Conservation (phyloP, 64 coral and sea anemone species). For the Montipora efflorescens region DNA sequence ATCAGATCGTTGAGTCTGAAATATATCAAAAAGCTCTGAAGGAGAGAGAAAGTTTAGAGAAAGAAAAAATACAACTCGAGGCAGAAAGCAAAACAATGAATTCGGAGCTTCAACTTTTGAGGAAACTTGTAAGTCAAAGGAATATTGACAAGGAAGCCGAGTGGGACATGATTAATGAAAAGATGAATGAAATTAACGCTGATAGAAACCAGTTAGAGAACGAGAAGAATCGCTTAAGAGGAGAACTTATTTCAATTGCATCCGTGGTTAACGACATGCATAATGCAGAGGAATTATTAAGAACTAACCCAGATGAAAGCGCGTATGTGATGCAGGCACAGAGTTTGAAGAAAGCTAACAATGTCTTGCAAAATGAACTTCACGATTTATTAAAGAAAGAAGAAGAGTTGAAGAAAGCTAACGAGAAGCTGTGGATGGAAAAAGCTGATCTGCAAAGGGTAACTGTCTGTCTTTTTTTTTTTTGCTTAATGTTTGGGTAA, state of each 20-base stretch:
- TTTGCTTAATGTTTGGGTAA: too few relatives aligned
- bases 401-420: constrained; percentile 77
- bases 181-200: constrained; percentile 77
- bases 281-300: constrained; percentile 81
- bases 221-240: constrained; percentile 69
- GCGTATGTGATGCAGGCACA: constrained; percentile 86
- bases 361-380: constrained; percentile 92
- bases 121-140: constrained; percentile 91
- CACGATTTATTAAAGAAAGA: constrained; percentile 84
- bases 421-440: constrained; percentile 91
- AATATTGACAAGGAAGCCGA: constrained; percentile 89
- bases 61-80: constrained; percentile 66
- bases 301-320: constrained; percentile 79
- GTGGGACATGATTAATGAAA: constrained; percentile 86
- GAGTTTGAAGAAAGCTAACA: constrained; percentile 94
- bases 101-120: constrained; percentile 78
- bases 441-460: constrained; percentile 83
- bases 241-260: constrained; percentile 80
- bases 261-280: constrained; percentile 83
- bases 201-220: constrained; percentile 78
- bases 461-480: not conserved
- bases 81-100: constrained; percentile 84
- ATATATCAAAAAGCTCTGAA: constrained; percentile 42
- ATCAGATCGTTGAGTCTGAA: constrained; percentile 41
- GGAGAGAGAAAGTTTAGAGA: constrained; percentile 44